These are phyloP conservation scores for Rhodinocichla rosea DNA, from an alignment of 2,113 vertebrate genomes.

Conservation along the genomic window DNA sequence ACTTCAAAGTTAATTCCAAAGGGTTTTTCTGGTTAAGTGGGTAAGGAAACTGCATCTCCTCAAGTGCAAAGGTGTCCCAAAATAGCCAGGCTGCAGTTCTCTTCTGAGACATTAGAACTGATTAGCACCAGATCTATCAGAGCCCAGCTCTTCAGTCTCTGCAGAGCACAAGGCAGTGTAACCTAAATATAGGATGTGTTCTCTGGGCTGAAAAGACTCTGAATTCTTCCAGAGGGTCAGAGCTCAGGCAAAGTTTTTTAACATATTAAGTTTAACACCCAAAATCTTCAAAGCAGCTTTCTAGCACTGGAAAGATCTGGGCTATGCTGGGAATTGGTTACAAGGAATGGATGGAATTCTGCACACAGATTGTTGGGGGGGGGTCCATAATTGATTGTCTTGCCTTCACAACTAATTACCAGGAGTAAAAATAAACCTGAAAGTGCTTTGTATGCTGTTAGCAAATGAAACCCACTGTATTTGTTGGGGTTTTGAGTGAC, in stretches of 20 bases:
- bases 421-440: background rate
- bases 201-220: background rate
- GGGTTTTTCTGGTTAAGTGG: background rate
- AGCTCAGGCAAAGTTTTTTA: background rate
- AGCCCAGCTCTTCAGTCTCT: constrained; percentile 17
- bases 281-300: background rate
- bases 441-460: background rate
- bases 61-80: background rate
- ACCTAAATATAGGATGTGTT: constrained; percentile 18
- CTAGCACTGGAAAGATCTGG: background rate
- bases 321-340: background rate
- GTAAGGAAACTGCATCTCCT: background rate
- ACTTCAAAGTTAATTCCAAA: background rate
- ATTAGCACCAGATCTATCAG: background rate
- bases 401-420: background rate
- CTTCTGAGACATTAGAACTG: constrained; percentile 34
- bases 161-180: background rate
- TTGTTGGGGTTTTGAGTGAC: background rate
- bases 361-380: background rate
- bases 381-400: fast-evolving
- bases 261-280: background rate
- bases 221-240: constrained; percentile 20
- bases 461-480: background rate
- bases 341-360: background rate
- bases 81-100: constrained; percentile 47